Percentiles rank a stretch among this genome's conserved stretches.
These are phyloP conservation scores for Desmodus rotundus DNA, from an alignment of 2,113 vertebrate species.

Conservation along the genomic window DNA sequence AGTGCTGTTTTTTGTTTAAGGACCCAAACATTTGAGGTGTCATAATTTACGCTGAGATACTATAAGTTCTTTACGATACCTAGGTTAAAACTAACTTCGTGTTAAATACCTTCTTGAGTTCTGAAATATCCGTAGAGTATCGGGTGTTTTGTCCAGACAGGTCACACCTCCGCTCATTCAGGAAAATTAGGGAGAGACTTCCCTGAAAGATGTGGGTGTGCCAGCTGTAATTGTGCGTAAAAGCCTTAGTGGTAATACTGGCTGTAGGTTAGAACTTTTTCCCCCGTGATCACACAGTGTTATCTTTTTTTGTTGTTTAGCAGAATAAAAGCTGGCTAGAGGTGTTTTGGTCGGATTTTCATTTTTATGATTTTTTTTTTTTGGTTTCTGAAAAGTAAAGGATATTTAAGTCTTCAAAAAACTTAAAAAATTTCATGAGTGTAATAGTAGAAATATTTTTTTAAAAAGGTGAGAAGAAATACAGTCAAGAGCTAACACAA, in stretches of 20 bases:
- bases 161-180: background rate
- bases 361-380: background rate
- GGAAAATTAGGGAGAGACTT: background rate
- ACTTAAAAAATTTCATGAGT: background rate
- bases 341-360: background rate
- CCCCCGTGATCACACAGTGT: background rate
- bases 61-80: background rate
- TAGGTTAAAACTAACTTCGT: conserved; percentile 23
- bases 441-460: background rate
- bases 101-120: background rate
- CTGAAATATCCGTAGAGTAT: background rate
- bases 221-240: background rate
- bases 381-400: conserved; percentile 7
- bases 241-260: background rate
- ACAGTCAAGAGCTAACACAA: background rate
- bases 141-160: background rate
- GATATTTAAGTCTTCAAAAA: background rate
- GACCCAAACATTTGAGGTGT: background rate
- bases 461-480: background rate
- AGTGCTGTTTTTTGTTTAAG: conserved; percentile 42
- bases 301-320: background rate
- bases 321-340: background rate
- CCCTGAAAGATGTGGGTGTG: background rate
- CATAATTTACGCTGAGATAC: background rate
- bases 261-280: background rate